Evolutionary conservation across 2,797 vertebrate genomes (phyloP).

Genomic region (Hylomyscus alleni): DNA sequence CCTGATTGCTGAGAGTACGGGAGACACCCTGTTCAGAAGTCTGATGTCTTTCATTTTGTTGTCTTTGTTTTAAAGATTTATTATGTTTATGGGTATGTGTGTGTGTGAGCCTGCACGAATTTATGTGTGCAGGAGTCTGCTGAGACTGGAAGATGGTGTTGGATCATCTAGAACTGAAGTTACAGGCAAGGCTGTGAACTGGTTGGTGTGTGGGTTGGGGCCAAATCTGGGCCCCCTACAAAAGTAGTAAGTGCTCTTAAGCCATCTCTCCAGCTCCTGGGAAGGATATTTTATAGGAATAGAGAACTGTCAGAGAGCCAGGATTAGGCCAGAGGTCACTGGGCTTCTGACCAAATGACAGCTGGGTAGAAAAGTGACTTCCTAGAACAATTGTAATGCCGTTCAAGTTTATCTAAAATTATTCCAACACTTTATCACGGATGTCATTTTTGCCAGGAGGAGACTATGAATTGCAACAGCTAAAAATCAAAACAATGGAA

Average conservation of each 20-base stretch:
- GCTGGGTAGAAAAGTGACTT: constrained; percentile 6
- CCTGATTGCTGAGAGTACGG: neutral
- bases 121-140: neutral
- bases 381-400: constrained; percentile 27
- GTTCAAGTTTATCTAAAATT: constrained; percentile 25
- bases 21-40: neutral
- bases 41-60: neutral
- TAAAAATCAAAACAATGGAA: constrained; percentile 20
- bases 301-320: neutral
- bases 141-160: neutral
- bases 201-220: neutral
- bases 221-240: too few relatives aligned
- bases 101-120: neutral
- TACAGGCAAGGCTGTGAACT: neutral
- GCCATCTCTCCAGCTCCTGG: neutral
- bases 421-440: constrained; percentile 24
- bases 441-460: neutral
- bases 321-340: neutral
- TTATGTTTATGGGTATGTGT: neutral
- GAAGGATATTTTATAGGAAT: neutral
- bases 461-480: constrained; percentile 20
- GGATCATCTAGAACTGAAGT: neutral
- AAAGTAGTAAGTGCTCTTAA: neutral
- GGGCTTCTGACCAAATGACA: neutral
- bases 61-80: neutral